Base-by-base conservation (phyloP, 2,797 vertebrate genomes). In the Moxostoma hubbsi region DNA sequence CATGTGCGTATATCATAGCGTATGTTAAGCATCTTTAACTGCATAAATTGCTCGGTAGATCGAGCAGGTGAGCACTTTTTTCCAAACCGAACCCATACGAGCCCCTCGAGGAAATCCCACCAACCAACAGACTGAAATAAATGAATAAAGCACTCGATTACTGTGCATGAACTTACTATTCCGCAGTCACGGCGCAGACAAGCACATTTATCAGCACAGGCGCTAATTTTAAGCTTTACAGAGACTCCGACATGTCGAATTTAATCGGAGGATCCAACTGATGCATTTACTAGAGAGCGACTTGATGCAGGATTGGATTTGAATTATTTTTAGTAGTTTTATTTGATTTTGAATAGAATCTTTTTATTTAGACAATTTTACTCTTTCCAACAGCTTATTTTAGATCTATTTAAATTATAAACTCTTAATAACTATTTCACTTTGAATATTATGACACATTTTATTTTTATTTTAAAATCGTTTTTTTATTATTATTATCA, bases 141-240 rank as follows among this genome's bases (percentile, higher is more conserved):
- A 92, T 93, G 92, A 94, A 94, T 93, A 93, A 92, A 89, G 89
- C 90, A 83, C 88, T 91, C 95, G 87, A 97, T 98, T 98, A 96
- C 95, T 95, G 97, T 97, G 96, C 96, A 96, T 93, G 93, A 95
- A 95, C 94, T 87, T 93, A 92, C 94, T 93, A 94, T 91, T 91
- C 92, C 92, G 85, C 83, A 92, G 93, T 93, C 95, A 95, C 95
- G 94, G 93, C 89, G 88, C 93, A 91, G 90, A 96, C 95, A 96
- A 96, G 92, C 89, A 13, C 96, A 97, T 97, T 98, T 96, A 97
- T 97, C 94, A 94, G 93, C 89, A 91, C 92, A 46, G 66, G n/a
- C 92, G 89, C 93, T 59, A 45, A 49, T 53, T 75, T 58, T 7
- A 45, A 63, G 61, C 43, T 46, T 64, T 46, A 46, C 24, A 43